phyloP scores from a whole-genome alignment of 2,113 vertebrate species.

The Phrynosoma platyrhinos region DNA sequence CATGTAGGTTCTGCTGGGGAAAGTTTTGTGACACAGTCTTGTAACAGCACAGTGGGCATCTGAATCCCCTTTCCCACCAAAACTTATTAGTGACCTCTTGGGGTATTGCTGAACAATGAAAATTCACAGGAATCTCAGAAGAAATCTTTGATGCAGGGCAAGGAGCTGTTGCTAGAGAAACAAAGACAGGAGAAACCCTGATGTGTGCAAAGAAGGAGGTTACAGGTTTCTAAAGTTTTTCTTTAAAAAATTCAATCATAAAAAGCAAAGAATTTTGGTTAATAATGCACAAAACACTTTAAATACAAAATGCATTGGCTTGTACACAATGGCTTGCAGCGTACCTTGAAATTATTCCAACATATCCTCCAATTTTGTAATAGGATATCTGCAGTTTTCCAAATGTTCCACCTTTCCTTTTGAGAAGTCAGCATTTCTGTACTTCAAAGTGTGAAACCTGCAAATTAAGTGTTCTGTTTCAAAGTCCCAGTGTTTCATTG shows the following conservation, averaged over 20 bases:
- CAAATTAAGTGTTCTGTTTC: constrained; percentile 7
- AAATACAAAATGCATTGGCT: constrained; percentile 5
- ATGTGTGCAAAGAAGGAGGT: too few species aligned
- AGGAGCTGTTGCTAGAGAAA: neutral
- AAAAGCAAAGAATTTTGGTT: neutral
- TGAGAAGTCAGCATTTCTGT: neutral
- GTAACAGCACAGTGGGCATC: neutral
- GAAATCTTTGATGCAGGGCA: neutral
- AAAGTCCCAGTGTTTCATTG: neutral
- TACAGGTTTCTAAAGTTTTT: neutral
- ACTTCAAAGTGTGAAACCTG: neutral
- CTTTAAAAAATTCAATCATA: neutral
- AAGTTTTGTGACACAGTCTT: neutral
- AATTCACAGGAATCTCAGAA: too few species aligned
- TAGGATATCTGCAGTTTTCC: neutral
- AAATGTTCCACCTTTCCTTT: neutral
- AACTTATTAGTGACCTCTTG: too few species aligned
- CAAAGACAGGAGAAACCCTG: neutral
- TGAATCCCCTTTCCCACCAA: neutral
- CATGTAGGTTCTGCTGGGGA: neutral
- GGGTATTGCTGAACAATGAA: neutral
- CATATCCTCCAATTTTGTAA: neutral
- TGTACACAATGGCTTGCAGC: neutral
- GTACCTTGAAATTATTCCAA: neutral
- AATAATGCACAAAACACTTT: neutral